Evolutionary conservation across 2,797 vertebrate species (phyloP), one percentile per base, ranked within the genome.

Genomic region (Hirundo rustica): DNA sequence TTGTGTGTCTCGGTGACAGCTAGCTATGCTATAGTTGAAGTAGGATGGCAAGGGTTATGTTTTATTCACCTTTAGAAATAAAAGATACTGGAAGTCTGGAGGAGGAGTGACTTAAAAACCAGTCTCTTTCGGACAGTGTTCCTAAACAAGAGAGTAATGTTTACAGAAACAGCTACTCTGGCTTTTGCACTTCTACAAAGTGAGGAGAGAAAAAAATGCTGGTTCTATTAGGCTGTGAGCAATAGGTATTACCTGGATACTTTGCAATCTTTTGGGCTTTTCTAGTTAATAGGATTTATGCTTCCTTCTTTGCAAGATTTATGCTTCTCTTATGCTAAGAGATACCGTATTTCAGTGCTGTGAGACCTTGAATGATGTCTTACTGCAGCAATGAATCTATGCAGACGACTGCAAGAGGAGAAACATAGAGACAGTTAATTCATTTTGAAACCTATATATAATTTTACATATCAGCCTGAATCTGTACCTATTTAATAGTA

Each of bases 231-330:
- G 51, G 20, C 51, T 92, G 68, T 73, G 40, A 91, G 57, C 34
- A 89, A 89, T 45, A 85, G 6, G 25, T 67, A 68, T 76, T 92
- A 80, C 71, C 64, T 80, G 36, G 40, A 60, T 89, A 54, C 45
- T 91, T 89, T 61, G 42, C 61, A 93, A 57, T 85, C 81, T 88
- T 88, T 77, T 44, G 44, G 62, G 50, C 50, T 83, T 93, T 96
- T 85, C 68, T 89, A 78, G 79, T 95, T 95, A 94, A 61, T 47
- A 83, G 32, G 85, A 92, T 97, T 91, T 95, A 89, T 91, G 40
- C 12, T 62, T 93, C 58, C 55, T 89, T 83, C 68, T 74, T 72
- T 68, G 23, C 12, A 77, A 93, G 76, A 93, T 92, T 85, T 88
- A 67, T 55, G 44, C 27, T 94, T 88, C 72, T 74, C 65, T 83